Conservation (phyloP, 2,797 vertebrate species). For the Sparus aurata region DNA sequence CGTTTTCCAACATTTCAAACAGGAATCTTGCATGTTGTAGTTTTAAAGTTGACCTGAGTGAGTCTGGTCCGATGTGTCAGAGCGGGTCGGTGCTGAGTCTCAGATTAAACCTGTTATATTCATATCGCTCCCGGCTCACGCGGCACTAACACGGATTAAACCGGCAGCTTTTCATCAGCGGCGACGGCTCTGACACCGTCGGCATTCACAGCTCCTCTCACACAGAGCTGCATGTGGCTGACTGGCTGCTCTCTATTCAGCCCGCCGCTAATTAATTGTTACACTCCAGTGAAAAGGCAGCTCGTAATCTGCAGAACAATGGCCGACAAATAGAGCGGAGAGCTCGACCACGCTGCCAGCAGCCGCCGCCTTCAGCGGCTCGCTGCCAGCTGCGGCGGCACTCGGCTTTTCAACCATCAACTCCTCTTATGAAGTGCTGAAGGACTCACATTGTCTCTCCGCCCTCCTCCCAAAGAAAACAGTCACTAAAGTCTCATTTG, state of each 20-base stretch:
- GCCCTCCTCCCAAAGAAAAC: conserved; percentile 44
- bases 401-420: conserved; percentile 19
- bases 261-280: conserved; percentile 1
- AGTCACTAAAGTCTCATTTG: conserved; percentile 69
- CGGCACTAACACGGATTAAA: conserved; percentile 30
- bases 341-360: background rate
- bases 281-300: conserved; percentile 41
- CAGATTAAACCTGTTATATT: conserved; percentile 14
- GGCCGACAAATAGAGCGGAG: conserved; percentile 24
- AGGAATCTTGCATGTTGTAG: too few species aligned
- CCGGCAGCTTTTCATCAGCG: background rate
- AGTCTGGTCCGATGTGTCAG: too few species aligned
- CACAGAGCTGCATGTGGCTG: conserved; percentile 23
- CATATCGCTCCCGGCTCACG: background rate
- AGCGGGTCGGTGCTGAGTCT: background rate
- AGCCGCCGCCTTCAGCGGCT: background rate
- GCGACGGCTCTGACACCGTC: background rate
- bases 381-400: conserved; percentile 39
- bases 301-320: conserved; percentile 46
- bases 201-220: conserved; percentile 32
- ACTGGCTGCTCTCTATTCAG: conserved; percentile 14
- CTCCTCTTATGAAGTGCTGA: conserved; percentile 31
- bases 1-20: too few species aligned
- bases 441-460: conserved; percentile 19
- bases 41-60: too few species aligned